Evolutionary conservation across 2,113 vertebrate genomes (phyloP).

Genomic region (Uria lomvia): DNA sequence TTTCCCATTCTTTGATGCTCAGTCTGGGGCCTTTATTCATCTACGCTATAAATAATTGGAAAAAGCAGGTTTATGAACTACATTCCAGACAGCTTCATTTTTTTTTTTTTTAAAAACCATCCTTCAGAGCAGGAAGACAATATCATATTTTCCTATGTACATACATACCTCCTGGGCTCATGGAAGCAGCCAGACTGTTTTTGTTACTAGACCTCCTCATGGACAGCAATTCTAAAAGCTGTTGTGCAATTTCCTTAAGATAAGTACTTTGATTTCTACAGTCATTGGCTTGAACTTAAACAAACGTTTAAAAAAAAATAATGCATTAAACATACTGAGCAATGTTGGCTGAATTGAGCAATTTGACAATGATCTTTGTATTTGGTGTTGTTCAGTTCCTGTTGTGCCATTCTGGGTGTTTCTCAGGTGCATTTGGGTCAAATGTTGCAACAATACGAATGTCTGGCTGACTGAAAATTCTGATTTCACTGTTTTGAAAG

Average conservation of each 20-base stretch:
- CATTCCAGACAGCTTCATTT: not conserved
- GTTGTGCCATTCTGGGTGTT: not conserved
- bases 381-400: not conserved
- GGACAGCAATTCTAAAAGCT: not conserved
- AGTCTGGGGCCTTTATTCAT: not conserved
- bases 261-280: not conserved
- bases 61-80: constrained; percentile 62
- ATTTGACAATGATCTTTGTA: not conserved
- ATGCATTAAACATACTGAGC: not conserved
- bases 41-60: constrained; percentile 46
- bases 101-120: not conserved
- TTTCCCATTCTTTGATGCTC: not conserved
- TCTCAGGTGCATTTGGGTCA: not conserved
- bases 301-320: not conserved
- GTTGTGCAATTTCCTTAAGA: constrained; percentile 22
- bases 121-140: not conserved
- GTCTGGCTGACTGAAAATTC: not conserved
- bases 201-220: not conserved
- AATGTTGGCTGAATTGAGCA: not conserved
- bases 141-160: not conserved
- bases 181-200: constrained; percentile 45
- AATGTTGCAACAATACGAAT: not conserved
- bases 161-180: not conserved
- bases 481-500: not conserved
- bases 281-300: not conserved